Conservation (phyloP, 2,888 invertebrate species). For the Apodemia mormo region DNA sequence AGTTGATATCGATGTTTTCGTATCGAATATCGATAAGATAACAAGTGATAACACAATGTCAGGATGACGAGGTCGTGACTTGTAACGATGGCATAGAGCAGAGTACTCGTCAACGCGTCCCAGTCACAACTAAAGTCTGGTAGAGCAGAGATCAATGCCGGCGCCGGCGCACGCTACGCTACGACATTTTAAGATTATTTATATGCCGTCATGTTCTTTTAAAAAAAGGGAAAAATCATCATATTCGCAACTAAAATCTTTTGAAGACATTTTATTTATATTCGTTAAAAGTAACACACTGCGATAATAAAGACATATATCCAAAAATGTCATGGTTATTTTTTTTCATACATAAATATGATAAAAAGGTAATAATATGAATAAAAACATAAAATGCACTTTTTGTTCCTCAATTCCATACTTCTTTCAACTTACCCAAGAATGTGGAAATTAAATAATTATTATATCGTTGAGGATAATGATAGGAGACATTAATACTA, state of each 20-base stretch:
- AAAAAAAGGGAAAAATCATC: background rate
- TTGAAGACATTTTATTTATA: constrained; percentile 21
- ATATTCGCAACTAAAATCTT: constrained; percentile 17
- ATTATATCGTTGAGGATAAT: no score
- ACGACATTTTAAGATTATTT: constrained; percentile 61
- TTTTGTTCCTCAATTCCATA: no score
- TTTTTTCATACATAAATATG: no score
- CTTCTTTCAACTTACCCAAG: no score
- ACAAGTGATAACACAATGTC: constrained; percentile 67
- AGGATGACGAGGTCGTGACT: constrained; percentile 63
- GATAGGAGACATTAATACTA: no score
- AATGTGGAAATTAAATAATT: no score
- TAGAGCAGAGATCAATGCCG: constrained; percentile 47
- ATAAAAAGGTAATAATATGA: no score
- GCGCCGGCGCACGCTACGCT: constrained; percentile 59
- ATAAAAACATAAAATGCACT: no score
- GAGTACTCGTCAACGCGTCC: constrained; percentile 75
- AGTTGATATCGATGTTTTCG: constrained; percentile 52
- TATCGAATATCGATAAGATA: constrained; percentile 52
- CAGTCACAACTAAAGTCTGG: constrained; percentile 70
- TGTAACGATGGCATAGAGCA: constrained; percentile 54
- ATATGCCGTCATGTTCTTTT: constrained; percentile 8
- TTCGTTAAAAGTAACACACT: no score
- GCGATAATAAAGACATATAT: no score
- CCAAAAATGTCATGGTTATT: no score